These are phyloP conservation scores for Xiphorhynchus erythropygius DNA, from an alignment of 2,797 vertebrate genomes.

Conservation along the genomic window DNA sequence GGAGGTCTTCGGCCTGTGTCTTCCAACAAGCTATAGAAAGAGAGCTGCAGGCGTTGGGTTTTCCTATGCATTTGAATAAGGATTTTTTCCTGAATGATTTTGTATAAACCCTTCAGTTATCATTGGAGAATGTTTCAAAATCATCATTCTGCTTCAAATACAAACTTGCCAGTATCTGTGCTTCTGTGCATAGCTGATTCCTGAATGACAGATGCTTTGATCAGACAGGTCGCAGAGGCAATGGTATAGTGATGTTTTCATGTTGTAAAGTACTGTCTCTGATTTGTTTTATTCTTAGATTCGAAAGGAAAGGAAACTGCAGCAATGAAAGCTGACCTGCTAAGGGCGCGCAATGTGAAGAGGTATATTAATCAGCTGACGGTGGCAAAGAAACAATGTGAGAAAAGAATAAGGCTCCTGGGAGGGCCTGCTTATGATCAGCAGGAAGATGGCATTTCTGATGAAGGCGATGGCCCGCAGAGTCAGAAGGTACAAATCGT, in stretches of 20 bases:
- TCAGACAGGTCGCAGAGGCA: neutral
- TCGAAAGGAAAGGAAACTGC: constrained; percentile 93
- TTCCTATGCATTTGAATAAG: neutral
- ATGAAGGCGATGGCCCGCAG: constrained; percentile 87
- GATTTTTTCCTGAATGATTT: neutral
- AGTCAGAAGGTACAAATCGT: constrained; percentile 85
- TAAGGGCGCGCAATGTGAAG: constrained; percentile 96
- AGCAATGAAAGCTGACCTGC: constrained; percentile 95
- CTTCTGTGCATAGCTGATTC: neutral
- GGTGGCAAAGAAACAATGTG: constrained; percentile 97
- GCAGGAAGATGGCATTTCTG: constrained; percentile 83
- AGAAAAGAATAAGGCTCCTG: constrained; percentile 91
- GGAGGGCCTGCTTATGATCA: constrained; percentile 93
- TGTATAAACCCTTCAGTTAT: neutral
- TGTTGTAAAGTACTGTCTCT: neutral
- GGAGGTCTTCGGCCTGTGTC: neutral
- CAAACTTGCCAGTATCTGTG: neutral
- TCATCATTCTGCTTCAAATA: neutral
- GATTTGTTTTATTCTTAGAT: constrained; percentile 71
- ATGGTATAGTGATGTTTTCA: neutral
- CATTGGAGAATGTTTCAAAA: neutral
- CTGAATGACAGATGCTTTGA: neutral
- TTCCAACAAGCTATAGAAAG: neutral
- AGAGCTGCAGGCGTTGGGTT: neutral
- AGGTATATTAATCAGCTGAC: constrained; percentile 98